These are phyloP conservation scores for Serranus cabrilla DNA, from an alignment of 2,797 vertebrate genomes.

Conservation along the genomic window DNA sequence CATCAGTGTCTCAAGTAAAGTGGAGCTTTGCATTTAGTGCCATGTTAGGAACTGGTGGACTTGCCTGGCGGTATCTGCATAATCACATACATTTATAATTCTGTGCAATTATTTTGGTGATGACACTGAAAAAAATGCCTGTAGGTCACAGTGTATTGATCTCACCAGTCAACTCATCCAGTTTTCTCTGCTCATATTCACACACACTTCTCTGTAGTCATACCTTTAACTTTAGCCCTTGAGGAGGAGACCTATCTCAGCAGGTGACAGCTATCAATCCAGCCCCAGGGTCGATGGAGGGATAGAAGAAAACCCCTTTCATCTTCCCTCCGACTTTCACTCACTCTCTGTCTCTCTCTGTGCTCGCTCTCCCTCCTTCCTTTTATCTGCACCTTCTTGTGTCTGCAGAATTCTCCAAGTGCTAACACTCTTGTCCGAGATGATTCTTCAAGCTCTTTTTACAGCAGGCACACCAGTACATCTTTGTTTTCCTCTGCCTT, in stretches of 20 bases:
- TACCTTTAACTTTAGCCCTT: slow-evolving; percentile 42
- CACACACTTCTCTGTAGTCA: slow-evolving; percentile 32
- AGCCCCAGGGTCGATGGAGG: slow-evolving; percentile 43
- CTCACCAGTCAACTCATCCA: slow-evolving; percentile 13
- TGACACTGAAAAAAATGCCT: slow-evolving; percentile 28
- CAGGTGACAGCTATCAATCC: slow-evolving; percentile 70
- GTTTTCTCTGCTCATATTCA: slow-evolving; percentile 48
- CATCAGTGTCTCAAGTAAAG: slow-evolving; percentile 35
- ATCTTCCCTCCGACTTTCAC: slow-evolving; percentile 56
- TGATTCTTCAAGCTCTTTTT: slow-evolving; percentile 41
- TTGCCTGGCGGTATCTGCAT: slow-evolving; percentile 11
- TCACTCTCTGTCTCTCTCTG: slow-evolving; percentile 28
- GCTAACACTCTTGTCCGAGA: slow-evolving; percentile 37
- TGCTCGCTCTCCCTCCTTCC: background rate
- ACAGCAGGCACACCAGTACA: background rate
- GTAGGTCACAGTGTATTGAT: slow-evolving; percentile 39
- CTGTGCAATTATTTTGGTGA: slow-evolving; percentile 39
- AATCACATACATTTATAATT: slow-evolving; percentile 40
- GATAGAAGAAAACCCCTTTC: slow-evolving; percentile 57
- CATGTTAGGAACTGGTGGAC: slow-evolving; percentile 11
- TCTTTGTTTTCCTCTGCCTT: slow-evolving; percentile 38
- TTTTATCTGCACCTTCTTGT: slow-evolving; percentile 36
- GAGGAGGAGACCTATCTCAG: slow-evolving; percentile 52
- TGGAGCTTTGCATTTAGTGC: slow-evolving; percentile 31
- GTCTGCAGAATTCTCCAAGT: slow-evolving; percentile 31